Evolutionary conservation across 2,888 invertebrate genomes (phyloP).

Genomic region (Balanococcus diminutus): DNA sequence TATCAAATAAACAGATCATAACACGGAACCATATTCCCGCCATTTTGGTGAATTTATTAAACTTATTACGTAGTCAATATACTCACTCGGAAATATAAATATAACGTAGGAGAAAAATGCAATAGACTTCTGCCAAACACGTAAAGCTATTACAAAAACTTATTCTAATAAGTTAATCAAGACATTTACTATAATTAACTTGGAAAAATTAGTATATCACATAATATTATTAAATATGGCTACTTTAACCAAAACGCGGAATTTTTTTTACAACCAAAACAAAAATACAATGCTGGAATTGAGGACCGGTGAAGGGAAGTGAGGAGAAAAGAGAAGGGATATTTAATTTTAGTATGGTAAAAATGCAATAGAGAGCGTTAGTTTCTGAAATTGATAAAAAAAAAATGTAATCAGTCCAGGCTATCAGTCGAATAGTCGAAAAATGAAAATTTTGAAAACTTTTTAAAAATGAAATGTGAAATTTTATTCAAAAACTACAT

Average conservation of each 20-base stretch:
- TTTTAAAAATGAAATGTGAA: not conserved
- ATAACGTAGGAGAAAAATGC: not conserved
- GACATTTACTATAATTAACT: not conserved
- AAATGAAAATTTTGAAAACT: no score
- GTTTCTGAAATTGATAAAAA: not conserved
- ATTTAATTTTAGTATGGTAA: not conserved
- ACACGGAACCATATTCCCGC: conserved; percentile 20
- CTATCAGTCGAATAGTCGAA: no score
- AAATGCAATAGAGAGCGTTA: not conserved
- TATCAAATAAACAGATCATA: conserved; percentile 14
- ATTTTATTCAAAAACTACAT: not conserved
- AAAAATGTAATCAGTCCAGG: not conserved
- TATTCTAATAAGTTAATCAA: not conserved
- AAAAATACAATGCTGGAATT: not conserved
- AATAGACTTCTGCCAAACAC: not conserved
- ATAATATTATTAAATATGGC: not conserved
- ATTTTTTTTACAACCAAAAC: not conserved
- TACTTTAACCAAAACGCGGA: not conserved
- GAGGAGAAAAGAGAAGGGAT: not conserved
- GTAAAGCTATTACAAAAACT: not conserved
- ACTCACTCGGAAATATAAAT: not conserved
- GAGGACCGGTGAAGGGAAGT: not conserved
- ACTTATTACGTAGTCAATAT: not conserved
- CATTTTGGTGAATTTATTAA: conserved; percentile 4
- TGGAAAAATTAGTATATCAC: not conserved